A percentile compares a stretch with the other conserved stretches of the same genome.
Evolutionary conservation across 2,888 invertebrate genomes (phyloP).

Genomic region (Andrena camellia): DNA sequence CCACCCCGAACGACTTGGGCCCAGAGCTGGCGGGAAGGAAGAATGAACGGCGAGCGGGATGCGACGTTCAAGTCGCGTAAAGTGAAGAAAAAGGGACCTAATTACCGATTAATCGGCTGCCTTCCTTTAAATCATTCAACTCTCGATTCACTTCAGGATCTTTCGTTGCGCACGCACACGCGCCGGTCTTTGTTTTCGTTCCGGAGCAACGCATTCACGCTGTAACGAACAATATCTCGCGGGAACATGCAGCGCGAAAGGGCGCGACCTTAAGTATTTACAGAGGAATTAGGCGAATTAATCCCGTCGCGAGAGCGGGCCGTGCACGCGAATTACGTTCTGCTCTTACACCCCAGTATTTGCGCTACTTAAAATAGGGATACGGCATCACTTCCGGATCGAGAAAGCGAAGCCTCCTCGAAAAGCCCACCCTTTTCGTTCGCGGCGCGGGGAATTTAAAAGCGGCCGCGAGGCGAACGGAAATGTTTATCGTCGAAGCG

Average conservation of each 20-base stretch:
- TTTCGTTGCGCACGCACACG: slow-evolving; percentile 28
- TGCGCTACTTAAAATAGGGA: neutral
- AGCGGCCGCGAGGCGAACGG: neutral
- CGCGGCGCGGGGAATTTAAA: neutral
- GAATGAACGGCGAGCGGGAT: neutral
- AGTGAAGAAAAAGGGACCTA: slow-evolving; percentile 53
- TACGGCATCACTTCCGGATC: neutral
- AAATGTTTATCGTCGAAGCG: neutral
- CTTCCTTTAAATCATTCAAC: slow-evolving; percentile 44
- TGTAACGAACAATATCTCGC: neutral
- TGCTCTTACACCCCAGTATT: neutral
- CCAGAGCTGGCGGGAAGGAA: neutral
- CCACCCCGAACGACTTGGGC: slow-evolving; percentile 1
- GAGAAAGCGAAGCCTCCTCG: neutral
- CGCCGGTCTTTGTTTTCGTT: slow-evolving; percentile 26
- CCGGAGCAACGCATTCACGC: slow-evolving; percentile 9
- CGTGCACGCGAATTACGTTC: slow-evolving; percentile 17
- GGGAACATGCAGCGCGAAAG: neutral
- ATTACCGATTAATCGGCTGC: slow-evolving; percentile 60
- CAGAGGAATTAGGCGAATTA: neutral
- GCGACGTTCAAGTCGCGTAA: slow-evolving; percentile 6
- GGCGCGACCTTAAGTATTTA: neutral
- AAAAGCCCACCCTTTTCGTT: neutral
- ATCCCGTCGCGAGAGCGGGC: neutral
- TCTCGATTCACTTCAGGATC: slow-evolving; percentile 29